A percentile compares a stretch with the other conserved stretches of the same genome.
Evolutionary conservation across 2,113 vertebrate genomes (phyloP).

Genomic region (cattle (Bos taurus)): DNA sequence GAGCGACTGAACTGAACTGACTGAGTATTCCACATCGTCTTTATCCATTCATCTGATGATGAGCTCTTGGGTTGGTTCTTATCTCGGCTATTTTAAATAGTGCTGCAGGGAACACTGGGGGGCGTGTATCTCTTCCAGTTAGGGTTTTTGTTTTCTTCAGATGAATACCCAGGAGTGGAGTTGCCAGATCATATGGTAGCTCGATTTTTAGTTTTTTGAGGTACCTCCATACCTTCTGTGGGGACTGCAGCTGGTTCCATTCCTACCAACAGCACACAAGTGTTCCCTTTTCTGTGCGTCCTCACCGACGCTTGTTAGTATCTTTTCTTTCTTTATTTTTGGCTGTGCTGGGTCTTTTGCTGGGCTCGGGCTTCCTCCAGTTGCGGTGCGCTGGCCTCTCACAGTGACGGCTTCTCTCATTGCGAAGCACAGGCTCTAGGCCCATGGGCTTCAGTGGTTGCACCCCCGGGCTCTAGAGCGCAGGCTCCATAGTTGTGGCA

Average conservation of each 20-base stretch:
- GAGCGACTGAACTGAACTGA: not conserved
- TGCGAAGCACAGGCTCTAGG: no score
- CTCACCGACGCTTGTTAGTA: not conserved
- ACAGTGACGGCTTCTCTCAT: not conserved
- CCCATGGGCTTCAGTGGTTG: not conserved
- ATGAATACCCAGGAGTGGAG: not conserved
- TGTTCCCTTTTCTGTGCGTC: not conserved
- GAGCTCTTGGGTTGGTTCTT: not conserved
- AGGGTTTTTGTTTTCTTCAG: not conserved
- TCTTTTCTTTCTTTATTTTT: not conserved
- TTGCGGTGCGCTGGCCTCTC: accelerated
- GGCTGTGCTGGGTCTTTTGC: not conserved
- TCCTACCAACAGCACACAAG: not conserved
- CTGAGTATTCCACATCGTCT: not conserved
- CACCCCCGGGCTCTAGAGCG: accelerated
- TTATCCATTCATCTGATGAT: not conserved
- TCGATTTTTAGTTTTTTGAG: not conserved
- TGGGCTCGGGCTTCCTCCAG: not conserved
- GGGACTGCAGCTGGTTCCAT: not conserved
- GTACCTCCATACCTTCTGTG: no score
- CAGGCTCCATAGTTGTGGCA: not conserved
- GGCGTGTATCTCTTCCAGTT: not conserved
- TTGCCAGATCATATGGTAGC: not conserved
- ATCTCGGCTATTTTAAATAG: not conserved
- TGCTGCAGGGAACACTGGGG: not conserved